Conservation (phyloP, 2,888 invertebrate species). For the Andrena camellia region DNA sequence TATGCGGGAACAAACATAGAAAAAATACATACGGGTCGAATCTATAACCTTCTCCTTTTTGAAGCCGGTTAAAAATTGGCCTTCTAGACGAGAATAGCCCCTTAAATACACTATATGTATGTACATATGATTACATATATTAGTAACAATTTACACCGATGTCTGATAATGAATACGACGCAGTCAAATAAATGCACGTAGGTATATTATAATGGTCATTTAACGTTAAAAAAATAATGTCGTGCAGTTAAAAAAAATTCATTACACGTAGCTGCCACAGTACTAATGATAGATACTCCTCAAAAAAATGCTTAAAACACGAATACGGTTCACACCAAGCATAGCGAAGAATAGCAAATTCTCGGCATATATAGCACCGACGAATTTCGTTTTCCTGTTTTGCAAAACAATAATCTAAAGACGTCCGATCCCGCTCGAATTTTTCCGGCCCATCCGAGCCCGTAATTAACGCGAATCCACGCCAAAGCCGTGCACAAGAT, state of each 20-base stretch:
- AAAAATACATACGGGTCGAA: too few species aligned
- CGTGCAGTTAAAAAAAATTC: not conserved
- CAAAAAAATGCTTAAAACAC: slow-evolving; percentile 2
- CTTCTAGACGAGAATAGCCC: too few species aligned
- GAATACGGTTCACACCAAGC: slow-evolving; percentile 4
- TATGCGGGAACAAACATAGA: too few species aligned
- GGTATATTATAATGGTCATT: not conserved
- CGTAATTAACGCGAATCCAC: too few species aligned
- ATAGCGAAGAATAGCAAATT: not conserved
- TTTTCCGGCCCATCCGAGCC: too few species aligned
- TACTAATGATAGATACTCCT: not conserved
- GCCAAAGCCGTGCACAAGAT: too few species aligned
- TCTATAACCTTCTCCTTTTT: too few species aligned
- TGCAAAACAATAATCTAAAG: not conserved
- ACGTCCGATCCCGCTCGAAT: not conserved
- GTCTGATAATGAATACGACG: slow-evolving; percentile 3
- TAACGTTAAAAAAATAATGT: not conserved
- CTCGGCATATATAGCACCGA: slow-evolving; percentile 1
- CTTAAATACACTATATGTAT: not conserved
- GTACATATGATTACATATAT: not conserved
- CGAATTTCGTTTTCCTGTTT: not conserved
- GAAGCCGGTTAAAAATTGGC: too few species aligned
- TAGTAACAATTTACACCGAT: not conserved
- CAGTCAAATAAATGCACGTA: not conserved
- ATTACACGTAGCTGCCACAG: not conserved